Evolutionary conservation across 2,113 vertebrate genomes (phyloP).

Genomic region (Silurus meridionalis): DNA sequence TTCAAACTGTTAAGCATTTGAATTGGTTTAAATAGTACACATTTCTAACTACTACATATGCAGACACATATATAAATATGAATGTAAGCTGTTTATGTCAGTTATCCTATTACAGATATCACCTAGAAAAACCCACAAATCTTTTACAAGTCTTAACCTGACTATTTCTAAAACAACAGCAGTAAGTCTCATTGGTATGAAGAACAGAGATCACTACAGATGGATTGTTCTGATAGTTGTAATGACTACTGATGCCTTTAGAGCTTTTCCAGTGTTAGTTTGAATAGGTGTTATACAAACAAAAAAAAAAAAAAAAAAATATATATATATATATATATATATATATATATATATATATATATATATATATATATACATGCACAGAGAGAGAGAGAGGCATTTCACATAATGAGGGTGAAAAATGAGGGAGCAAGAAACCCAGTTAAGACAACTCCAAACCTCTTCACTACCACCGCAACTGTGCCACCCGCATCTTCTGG

Average conservation of each 20-base stretch:
- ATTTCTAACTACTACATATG: not conserved
- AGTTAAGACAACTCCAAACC: too few relatives aligned
- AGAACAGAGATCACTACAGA: conserved; percentile 54
- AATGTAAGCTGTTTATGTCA: conserved; percentile 22
- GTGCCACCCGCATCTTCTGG: too few relatives aligned
- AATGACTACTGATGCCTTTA: not conserved
- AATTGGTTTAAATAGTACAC: not conserved
- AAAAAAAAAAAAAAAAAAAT: too few relatives aligned
- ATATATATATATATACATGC: too few relatives aligned
- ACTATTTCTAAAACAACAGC: conserved; percentile 68
- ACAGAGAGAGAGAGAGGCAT: too few relatives aligned
- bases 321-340: too few relatives aligned
- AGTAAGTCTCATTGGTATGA: conserved; percentile 58
- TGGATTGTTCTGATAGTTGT: conserved; percentile 55
- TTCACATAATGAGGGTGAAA: too few relatives aligned
- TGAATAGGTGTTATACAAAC: not conserved
- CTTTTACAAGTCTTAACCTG: conserved; percentile 63
- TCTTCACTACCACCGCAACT: too few relatives aligned
- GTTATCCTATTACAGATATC: conserved; percentile 53
- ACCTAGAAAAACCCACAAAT: conserved; percentile 57
- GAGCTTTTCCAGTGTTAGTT: not conserved
- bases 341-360: too few relatives aligned
- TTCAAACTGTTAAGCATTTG: not conserved
- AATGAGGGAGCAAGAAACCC: too few relatives aligned
- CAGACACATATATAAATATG: not conserved